Conservation (phyloP, 1,140 invertebrate genomes). For the Plectus sambesii region DNA sequence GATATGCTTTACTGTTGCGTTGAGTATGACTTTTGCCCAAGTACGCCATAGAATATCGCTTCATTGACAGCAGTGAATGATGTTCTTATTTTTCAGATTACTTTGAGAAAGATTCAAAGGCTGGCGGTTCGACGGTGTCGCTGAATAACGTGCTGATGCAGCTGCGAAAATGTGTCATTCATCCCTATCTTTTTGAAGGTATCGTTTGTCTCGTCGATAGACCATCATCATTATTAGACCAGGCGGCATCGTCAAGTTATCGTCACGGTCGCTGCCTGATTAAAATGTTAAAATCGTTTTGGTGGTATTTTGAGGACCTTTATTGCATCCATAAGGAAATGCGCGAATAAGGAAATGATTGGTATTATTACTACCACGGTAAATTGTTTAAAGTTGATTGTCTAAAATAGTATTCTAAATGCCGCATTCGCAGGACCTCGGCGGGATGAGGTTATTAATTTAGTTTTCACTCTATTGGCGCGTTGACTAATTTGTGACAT, state of each 20-base stretch:
- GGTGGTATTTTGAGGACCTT: constrained; percentile 4
- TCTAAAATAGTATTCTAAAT: background rate
- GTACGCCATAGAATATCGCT: no score
- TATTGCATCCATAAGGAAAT: background rate
- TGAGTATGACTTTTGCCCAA: no score
- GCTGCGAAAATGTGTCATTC: constrained; percentile 48
- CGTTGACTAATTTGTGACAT: constrained; percentile 48
- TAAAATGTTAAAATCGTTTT: background rate
- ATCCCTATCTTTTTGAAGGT: constrained; percentile 49
- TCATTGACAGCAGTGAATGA: background rate
- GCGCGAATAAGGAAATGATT: background rate
- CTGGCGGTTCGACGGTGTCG: constrained; percentile 14
- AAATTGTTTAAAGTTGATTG: no score
- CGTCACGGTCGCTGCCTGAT: constrained; percentile 8
- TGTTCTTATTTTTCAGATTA: constrained; percentile 18
- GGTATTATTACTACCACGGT: no score
- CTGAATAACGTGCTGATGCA: constrained; percentile 48
- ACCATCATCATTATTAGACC: background rate
- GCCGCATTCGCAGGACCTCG: background rate
- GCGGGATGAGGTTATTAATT: background rate
- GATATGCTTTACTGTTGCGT: no score
- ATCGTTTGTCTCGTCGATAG: no score
- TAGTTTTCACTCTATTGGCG: constrained; percentile 13
- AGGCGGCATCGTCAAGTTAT: background rate
- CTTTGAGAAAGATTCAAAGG: constrained; percentile 34